Base-by-base conservation (phyloP, 2,797 vertebrate genomes). In the Anguilla anguilla region DNA sequence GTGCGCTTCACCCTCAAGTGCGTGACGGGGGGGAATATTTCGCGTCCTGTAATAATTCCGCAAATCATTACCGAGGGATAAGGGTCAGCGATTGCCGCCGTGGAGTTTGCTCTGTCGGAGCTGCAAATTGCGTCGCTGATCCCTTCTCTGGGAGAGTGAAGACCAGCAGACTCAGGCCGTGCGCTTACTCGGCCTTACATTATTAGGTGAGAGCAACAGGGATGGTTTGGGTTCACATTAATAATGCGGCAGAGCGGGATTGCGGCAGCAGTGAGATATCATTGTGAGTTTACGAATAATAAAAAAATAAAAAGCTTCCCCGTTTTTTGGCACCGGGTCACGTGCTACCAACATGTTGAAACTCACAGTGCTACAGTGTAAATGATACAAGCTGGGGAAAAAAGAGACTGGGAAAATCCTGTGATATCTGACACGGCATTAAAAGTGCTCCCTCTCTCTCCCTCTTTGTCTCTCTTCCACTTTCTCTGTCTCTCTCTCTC, bases 401-500 rank as follows among this genome's bases (percentile, higher is more conserved):
- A 59, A 84, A 35, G 28, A 43, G 31, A 59, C 53, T 84, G 83
- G 28, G 28, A 35, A 19, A 84, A 28, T 25, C 49, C 25, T 84
- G 83, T 84, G 51, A 84, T 84, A 84, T 84, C 83, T 84, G 83
- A 84, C 83, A 84, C 51, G 57, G 83, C 31, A 3, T 31, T 19
- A 84, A 53, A 13, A 11, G 28, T 11, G 53, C 53, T n/a, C n/a
- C 7, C 3, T 77, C 72, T 19, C 31, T 25, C 28, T 28, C 13
- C 2, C 31, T 77, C 72, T 39, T 15, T 39, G 13, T 9, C 89
- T 85, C n/a, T 53, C 72, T 19, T 13, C 72, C 28, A 25, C 31
- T 25, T 13, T 77, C 35, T 39, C 72, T 39, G 13, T 6, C 89
- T 85, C n/a, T 49, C n/a, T 49, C 6, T 92, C 95, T 94, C 87